Conservation (phyloP, 1,140 invertebrate genomes). For the Sipha flava region DNA sequence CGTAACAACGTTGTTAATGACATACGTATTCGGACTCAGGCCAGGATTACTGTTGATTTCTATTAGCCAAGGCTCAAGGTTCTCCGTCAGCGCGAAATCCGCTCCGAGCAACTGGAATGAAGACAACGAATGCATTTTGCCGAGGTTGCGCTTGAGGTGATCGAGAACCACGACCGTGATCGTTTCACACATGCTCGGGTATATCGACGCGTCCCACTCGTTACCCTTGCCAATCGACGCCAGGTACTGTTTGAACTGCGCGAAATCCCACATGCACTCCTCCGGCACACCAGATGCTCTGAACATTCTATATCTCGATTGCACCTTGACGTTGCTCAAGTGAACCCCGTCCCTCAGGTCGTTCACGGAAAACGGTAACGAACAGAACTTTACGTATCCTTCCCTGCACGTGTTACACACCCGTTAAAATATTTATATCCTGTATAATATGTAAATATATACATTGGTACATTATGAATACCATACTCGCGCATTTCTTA, state of each 20-base stretch:
- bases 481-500: too few species aligned
- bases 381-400: constrained; percentile 3
- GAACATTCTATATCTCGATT: not conserved
- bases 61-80: constrained; percentile 83
- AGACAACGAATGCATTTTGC: too few species aligned
- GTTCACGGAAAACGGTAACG: not conserved
- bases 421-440: too few species aligned
- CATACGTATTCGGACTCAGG: constrained; percentile 76
- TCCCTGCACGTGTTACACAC: not conserved
- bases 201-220: constrained; percentile 66
- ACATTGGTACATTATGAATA: too few species aligned
- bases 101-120: constrained; percentile 89
- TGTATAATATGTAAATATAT: too few species aligned
- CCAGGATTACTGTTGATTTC: constrained; percentile 92
- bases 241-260: not conserved
- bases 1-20: constrained; percentile 78
- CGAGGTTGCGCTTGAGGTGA: too few species aligned
- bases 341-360: not conserved
- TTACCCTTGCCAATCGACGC: too few species aligned
- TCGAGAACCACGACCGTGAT: constrained; percentile 82
- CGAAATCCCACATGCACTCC: constrained; percentile 6
- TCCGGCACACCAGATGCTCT: not conserved
- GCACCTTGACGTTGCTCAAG: not conserved
- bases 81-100: constrained; percentile 83
- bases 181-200: constrained; percentile 81